Conservation (phyloP, 35 echinoderm and acorn worm species). For the Amphiura filiformis region DNA sequence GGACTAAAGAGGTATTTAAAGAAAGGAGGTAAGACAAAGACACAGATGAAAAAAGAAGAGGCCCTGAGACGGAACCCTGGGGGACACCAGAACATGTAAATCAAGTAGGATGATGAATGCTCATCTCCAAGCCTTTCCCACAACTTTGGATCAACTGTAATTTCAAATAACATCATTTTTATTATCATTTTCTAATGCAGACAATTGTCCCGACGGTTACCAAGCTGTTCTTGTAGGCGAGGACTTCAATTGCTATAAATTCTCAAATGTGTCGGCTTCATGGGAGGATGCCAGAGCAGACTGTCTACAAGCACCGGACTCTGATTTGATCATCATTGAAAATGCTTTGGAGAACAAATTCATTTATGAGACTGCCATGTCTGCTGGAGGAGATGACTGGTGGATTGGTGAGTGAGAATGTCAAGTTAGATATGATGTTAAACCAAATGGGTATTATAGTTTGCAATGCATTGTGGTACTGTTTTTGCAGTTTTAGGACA, state of each 20-base stretch:
- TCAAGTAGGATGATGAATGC: too few species aligned
- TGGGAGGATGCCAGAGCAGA: conserved; percentile 72
- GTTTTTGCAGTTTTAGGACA: too few species aligned
- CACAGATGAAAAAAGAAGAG: neutral
- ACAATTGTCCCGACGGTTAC: neutral
- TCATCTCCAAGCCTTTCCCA: too few species aligned
- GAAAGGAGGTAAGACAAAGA: too few species aligned
- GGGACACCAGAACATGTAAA: neutral
- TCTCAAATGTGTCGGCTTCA: neutral
- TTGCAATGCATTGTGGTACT: neutral
- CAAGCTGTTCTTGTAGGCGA: neutral
- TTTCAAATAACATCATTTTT: too few species aligned
- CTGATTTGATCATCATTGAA: conserved; percentile 73
- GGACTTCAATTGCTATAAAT: neutral
- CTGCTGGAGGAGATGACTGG: conserved; percentile 28
- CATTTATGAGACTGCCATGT: conserved; percentile 27
- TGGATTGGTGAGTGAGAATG: conserved; percentile 72
- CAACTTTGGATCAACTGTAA: too few species aligned
- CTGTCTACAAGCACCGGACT: conserved; percentile 44
- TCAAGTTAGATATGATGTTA: too few species aligned
- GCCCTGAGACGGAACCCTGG: neutral
- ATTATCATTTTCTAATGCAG: too few species aligned
- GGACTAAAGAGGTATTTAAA: too few species aligned
- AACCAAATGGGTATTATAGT: too few species aligned
- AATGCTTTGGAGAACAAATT: conserved; percentile 55